A percentile compares a stretch with the other conserved stretches of the same genome.
These are phyloP conservation scores for Eudasyphora cyanicolor DNA, from an alignment of 2,888 invertebrate genomes.

Conservation along the genomic window DNA sequence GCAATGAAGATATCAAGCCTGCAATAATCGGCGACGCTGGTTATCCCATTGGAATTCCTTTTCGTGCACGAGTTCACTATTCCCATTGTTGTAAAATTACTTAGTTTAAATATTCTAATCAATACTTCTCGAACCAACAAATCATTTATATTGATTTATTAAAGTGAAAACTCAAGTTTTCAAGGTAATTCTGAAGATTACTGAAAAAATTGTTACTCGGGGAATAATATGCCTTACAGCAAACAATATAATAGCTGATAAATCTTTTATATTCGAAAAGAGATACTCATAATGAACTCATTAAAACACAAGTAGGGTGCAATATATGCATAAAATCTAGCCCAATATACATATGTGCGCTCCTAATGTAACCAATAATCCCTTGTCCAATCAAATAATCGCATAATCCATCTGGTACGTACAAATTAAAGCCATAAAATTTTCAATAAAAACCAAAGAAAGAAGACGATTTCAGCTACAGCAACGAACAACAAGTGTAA, in stretches of 20 bases:
- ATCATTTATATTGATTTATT: too few relatives aligned
- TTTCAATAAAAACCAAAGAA: slow-evolving; percentile 1
- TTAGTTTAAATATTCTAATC: too few relatives aligned
- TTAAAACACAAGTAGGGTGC: neutral
- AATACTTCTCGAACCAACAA: too few relatives aligned
- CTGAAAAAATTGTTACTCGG: too few relatives aligned
- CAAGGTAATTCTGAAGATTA: too few relatives aligned
- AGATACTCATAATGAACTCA: neutral
- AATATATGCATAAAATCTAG: neutral
- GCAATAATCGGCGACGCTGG: too few relatives aligned
- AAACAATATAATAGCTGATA: neutral
- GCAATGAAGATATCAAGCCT: too few relatives aligned
- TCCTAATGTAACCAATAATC: neutral
- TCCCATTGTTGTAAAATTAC: too few relatives aligned
- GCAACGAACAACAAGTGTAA: neutral
- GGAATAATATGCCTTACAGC: too few relatives aligned
- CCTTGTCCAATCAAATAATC: neutral
- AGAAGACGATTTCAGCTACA: neutral
- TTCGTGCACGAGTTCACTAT: too few relatives aligned
- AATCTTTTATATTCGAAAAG: neutral
- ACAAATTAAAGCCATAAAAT: slow-evolving; percentile 22
- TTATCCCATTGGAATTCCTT: too few relatives aligned
- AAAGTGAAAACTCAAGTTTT: too few relatives aligned
- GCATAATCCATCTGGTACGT: neutral
- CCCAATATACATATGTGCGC: neutral